Base-by-base conservation (phyloP, 2,888 invertebrate species). In the Loripinus fragilis region DNA sequence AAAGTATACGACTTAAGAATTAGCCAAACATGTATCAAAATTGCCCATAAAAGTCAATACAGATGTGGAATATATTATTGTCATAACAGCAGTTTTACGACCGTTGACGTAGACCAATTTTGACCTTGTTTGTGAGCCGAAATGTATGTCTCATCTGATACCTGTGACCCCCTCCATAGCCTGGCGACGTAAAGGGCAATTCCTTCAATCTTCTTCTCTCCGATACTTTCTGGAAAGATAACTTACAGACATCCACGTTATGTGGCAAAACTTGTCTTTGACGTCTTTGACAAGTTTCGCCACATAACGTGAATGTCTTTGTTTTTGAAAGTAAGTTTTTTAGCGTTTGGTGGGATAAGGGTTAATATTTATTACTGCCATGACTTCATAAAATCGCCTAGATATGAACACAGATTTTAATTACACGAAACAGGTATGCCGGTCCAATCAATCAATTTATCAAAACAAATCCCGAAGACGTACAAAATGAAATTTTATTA, bases 121-220 rank as follows among this genome's bases (percentile, higher is more conserved):
- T 60, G 60, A 60, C 60, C 60, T 60, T 60, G 28, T 60, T 60
- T 60, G 33, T 60, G 30, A 33, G 17, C 60, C 30, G 17, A 30
- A 30, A 60, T 60, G 60, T 60, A 60, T n/a, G 52, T n/a, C 52
- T 52, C 52, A 52, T 52, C 10, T 25, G n/a, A n/a, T n/a, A n/a
- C n/a, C n/a, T n/a, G n/a, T n/a, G n/a, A n/a, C n/a, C n/a, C n/a
- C n/a, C n/a, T n/a, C n/a, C n/a, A n/a, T n/a, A n/a, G n/a, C n/a
- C n/a, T n/a, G n/a, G n/a, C n/a, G n/a, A n/a, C n/a, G n/a, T n/a
- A n/a, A n/a, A n/a, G n/a, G n/a, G n/a, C n/a, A n/a, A n/a, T n/a
- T n/a, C n/a, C n/a, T n/a, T n/a, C n/a, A n/a, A n/a, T n/a, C n/a
- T n/a, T n/a, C n/a, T n/a, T n/a, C n/a, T n/a, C n/a, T n/a, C n/a